Evolutionary conservation across 1,140 invertebrate species (phyloP).

Genomic region (Drosophila biarmipes): DNA sequence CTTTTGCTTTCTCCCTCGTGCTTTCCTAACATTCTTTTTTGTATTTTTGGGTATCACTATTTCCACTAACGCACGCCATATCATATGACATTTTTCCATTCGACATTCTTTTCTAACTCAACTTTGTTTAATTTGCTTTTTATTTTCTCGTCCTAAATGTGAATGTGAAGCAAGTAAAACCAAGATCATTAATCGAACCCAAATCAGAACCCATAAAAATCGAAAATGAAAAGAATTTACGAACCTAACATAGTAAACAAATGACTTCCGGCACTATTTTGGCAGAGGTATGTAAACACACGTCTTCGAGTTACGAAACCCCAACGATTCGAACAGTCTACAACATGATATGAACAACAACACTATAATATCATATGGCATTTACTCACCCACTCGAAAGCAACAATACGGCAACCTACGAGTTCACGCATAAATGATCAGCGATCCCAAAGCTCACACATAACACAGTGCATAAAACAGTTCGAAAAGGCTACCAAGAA

Average conservation of each 20-base stretch:
- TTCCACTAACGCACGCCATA: conserved; percentile 13
- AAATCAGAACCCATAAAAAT: conserved; percentile 37
- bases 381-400: conserved; percentile 27
- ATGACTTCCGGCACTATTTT: conserved; percentile 85
- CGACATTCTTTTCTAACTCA: conserved; percentile 24
- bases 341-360: conserved; percentile 26
- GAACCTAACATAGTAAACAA: conserved; percentile 75
- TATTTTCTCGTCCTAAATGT: conserved; percentile 47
- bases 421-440: conserved; percentile 17
- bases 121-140: conserved; percentile 33
- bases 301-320: conserved; percentile 53
- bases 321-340: conserved; percentile 22
- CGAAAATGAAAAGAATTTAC: conserved; percentile 47
- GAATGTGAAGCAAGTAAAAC: conserved; percentile 32
- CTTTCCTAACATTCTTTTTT: conserved; percentile 8
- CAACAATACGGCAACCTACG: conserved; percentile 12
- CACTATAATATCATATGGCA: conserved; percentile 32
- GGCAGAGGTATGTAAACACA: conserved; percentile 84
- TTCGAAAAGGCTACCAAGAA: neutral
- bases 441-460: conserved; percentile 9
- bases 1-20: conserved; percentile 2
- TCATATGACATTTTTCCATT: conserved; percentile 23
- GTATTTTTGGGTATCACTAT: conserved; percentile 1
- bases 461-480: conserved; percentile 14
- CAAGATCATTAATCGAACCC: conserved; percentile 27